Percentiles rank a stretch among this genome's conserved stretches.
Conservation (phyloP, 2,888 invertebrate genomes). For the Parnassius orleans region DNA sequence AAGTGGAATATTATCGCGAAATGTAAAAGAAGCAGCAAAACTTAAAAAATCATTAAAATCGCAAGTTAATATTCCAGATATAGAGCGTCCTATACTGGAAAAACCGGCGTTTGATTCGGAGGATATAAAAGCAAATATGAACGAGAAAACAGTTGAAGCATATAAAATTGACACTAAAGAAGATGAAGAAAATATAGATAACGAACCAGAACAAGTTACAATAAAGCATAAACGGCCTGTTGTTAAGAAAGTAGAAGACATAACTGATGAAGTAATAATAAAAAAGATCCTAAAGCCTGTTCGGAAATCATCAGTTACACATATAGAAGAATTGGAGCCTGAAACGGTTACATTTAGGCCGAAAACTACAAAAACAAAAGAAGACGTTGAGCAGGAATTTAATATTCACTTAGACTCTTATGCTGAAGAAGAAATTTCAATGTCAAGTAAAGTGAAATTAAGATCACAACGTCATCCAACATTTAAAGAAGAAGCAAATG, state of each 20-base stretch:
- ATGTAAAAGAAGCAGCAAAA: slow-evolving; percentile 85
- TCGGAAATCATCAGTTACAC: slow-evolving; percentile 83
- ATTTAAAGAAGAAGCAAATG: slow-evolving; percentile 88
- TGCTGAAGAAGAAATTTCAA: slow-evolving; percentile 93
- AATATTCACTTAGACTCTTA: slow-evolving; percentile 92
- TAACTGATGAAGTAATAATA: slow-evolving; percentile 84
- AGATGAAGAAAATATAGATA: slow-evolving; percentile 44
- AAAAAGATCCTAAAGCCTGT: slow-evolving; percentile 87
- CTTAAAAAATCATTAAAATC: slow-evolving; percentile 82
- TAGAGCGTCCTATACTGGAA: slow-evolving; percentile 80
- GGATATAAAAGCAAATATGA: slow-evolving; percentile 62
- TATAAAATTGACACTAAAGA: slow-evolving; percentile 34
- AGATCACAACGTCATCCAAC: slow-evolving; percentile 87
- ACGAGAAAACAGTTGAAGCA: slow-evolving; percentile 29
- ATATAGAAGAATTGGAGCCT: slow-evolving; percentile 87
- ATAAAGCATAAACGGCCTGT: slow-evolving; percentile 65
- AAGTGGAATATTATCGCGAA: slow-evolving; percentile 85
- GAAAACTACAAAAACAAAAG: slow-evolving; percentile 87
- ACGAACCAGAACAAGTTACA: slow-evolving; percentile 65
- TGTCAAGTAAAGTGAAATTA: slow-evolving; percentile 90
- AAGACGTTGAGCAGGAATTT: slow-evolving; percentile 94
- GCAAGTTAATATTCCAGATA: slow-evolving; percentile 74
- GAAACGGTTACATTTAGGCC: slow-evolving; percentile 91
- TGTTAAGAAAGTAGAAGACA: slow-evolving; percentile 75
- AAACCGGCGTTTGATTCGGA: slow-evolving; percentile 76